Base-by-base conservation (phyloP, 2,888 invertebrate genomes). In the Melanostoma scalare region DNA sequence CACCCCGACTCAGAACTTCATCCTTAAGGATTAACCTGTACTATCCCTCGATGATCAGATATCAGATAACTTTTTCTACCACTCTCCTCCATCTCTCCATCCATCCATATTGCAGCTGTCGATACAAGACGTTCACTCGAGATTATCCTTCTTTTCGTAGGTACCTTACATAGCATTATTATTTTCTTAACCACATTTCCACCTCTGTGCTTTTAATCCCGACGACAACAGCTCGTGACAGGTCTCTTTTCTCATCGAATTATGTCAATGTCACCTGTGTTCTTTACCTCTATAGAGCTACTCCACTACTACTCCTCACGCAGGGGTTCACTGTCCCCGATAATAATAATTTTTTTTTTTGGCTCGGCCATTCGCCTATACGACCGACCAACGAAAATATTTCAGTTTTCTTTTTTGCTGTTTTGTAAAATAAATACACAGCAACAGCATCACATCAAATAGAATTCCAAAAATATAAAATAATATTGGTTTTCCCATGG, bases 211-310 rank as follows among this genome's bases (percentile, higher is more conserved):
- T 58, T 60, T 67, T 58, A 67, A 74, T 74, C 65, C 35, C 6
- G 56, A 48, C 55, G 71, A 77, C 55, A 77, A 50, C 48, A 72
- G 58, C 56, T 46, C 42, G 4, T 72, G 71, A 77, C 77, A 72
- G 71, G 50, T 60, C 30, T n/a, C 65, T 65, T 71, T 58, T 46
- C 48, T 36, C 71, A 44, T 38, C 76, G 61, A 44, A 77, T 77
- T 72, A 65, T 72, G 72, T 72, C 77, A 77, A 71, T 50, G 78
- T 67, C 73, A 78, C 52, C 73, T 67, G 65, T 55, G 44, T 20
- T 60, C 60, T n/a, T 20, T 20, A 20, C 20, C 20, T 20, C 20
- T 20, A 20, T 20, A 20, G 20, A 20, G 20, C 20, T 20, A 20
- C 20, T 20, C 20, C 20, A 20, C 20, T 20, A 20, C 20, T 20